phyloP scores from a whole-genome alignment of 2,113 vertebrate genomes.

The Barnardius zonarius region DNA sequence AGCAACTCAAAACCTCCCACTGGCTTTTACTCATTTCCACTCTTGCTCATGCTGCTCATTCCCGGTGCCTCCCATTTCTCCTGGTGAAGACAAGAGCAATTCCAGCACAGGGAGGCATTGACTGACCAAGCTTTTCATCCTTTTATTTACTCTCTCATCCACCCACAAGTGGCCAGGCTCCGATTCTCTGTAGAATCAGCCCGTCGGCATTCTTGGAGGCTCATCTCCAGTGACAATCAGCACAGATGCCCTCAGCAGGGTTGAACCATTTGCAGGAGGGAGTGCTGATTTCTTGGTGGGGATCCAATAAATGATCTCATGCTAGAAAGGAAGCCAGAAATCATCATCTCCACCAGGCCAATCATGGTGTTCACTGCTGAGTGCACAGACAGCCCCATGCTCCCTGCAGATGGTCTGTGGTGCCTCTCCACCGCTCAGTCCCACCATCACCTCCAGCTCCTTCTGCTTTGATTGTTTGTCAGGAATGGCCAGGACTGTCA shows the following conservation, averaged over 20 bases:
- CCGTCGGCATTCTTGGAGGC: not conserved
- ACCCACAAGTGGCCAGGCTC: not conserved
- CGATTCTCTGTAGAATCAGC: not conserved
- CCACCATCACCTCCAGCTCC: not conserved
- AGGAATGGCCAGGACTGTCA: not conserved
- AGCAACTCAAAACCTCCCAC: not conserved
- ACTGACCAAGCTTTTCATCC: not conserved
- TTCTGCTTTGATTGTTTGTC: not conserved
- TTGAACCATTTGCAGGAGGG: not conserved
- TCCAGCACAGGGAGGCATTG: not conserved
- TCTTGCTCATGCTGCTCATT: not conserved
- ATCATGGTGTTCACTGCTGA: not conserved
- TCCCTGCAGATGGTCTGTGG: not conserved
- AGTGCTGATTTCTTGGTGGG: conserved; percentile 27
- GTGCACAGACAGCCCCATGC: not conserved
- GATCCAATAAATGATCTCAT: conserved; percentile 41
- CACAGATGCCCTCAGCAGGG: conserved; percentile 67
- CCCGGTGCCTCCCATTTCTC: not conserved
- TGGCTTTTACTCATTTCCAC: not conserved
- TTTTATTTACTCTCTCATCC: not conserved
- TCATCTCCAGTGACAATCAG: not conserved
- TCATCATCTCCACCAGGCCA: not conserved
- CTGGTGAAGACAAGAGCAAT: not conserved
- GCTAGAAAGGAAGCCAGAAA: conserved; percentile 12
- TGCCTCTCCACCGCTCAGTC: not conserved